Conservation (phyloP, 2,113 vertebrate genomes). For the Pelecanus crispus region DNA sequence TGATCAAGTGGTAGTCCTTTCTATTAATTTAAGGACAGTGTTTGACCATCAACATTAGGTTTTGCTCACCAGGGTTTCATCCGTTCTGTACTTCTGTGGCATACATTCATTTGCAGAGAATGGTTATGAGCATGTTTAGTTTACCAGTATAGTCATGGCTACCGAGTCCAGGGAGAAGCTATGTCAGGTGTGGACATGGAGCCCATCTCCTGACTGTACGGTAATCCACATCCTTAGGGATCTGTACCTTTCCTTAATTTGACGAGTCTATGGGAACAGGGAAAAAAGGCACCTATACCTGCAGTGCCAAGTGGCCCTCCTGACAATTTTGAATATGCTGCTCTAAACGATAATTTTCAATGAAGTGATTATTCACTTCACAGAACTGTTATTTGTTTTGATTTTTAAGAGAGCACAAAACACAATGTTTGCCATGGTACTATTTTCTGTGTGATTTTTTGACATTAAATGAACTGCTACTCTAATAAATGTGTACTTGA, state of each 20-base stretch:
- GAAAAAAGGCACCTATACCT: neutral
- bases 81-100: neutral
- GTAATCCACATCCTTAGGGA: neutral
- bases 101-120: neutral
- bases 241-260: neutral
- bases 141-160: neutral
- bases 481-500: neutral
- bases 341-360: neutral
- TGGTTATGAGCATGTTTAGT: neutral
- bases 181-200: neutral
- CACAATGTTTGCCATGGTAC: neutral
- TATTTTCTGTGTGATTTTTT: neutral
- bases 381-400: neutral
- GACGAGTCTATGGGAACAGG: neutral
- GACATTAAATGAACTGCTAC: neutral
- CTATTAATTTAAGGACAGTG: neutral
- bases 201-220: neutral
- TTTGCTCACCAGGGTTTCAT: neutral
- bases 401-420: neutral
- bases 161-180: neutral
- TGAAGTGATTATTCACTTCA: neutral
- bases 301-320: neutral
- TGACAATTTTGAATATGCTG: neutral
- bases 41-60: neutral
- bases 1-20: neutral